phyloP scores from a whole-genome alignment of 2,113 vertebrate species.

The Microtus pennsylvanicus region DNA sequence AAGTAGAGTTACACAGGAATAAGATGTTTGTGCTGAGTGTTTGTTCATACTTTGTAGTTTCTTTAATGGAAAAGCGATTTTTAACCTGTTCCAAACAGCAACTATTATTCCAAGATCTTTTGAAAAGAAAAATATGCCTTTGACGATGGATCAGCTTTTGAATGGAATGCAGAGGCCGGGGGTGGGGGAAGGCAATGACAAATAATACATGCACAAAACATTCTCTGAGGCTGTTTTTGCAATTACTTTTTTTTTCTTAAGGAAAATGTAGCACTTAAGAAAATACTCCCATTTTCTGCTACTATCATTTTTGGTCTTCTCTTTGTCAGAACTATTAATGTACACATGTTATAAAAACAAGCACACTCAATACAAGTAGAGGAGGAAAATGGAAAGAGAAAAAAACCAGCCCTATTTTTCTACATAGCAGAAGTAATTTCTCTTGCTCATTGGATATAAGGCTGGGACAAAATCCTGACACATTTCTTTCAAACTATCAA shows the following conservation, averaged over 20 bases:
- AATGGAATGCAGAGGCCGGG: background rate
- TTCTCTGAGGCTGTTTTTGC: conserved; percentile 1
- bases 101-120: conserved; percentile 15
- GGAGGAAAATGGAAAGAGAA: background rate
- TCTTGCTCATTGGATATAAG: background rate
- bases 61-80: conserved; percentile 10
- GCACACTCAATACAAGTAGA: background rate
- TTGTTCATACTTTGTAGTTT: conserved; percentile 6
- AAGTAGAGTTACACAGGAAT: background rate
- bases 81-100: conserved; percentile 8
- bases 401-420: background rate
- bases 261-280: conserved; percentile 52
- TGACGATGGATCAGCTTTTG: conserved; percentile 1
- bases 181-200: background rate
- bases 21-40: background rate
- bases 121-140: conserved; percentile 51
- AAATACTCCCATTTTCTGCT: conserved; percentile 33
- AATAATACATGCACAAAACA: background rate
- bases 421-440: background rate
- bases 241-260: conserved; percentile 52
- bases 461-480: conserved; percentile 24
- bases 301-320: background rate
- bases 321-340: conserved; percentile 57
- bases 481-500: conserved; percentile 50
- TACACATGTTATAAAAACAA: conserved; percentile 51